Base-by-base conservation (phyloP, 2,797 vertebrate genomes). In the Cynodonichthys magdalenae region DNA sequence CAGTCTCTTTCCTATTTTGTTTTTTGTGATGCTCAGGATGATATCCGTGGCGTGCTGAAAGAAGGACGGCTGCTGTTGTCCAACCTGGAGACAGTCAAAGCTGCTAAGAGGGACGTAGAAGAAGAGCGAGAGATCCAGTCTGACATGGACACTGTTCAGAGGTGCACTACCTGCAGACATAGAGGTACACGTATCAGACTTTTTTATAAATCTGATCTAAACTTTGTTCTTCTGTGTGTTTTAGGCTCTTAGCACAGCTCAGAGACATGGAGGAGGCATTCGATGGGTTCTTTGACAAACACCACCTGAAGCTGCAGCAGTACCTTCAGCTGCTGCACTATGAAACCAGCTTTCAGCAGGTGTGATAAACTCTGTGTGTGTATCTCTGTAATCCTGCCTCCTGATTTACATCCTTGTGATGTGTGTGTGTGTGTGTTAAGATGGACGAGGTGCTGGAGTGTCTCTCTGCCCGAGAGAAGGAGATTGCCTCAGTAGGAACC, bases 231-330 rank as follows among this genome's bases (percentile, higher is more conserved):
- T 63, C 19, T 55, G 46, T 78, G 24, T 77, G 39, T 68, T 75
- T 50, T 14, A 99, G 97, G 80, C 94, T 99, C 31, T 91, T 99
- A 52, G 89, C 92, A 28, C 97, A 99, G 89, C 92, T 99, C 60
- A 92, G 82, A 45, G 97, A 99, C 85, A 98, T 98, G 97, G 97
- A 99, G 89, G 94, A 89, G 59, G 97, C 97, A 1, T 99, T 99
- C 62, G 97, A 99, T 58, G 97, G 95, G 59, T 99, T 99, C 92
- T 99, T 98, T 92, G 97, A 99, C 78, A 99, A 99, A 71, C 96
- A 99, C 53, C 96, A 98, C 77, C 90, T 96, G 63, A 99, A 99
- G 91, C 94, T 97, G 91, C 94, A 97, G 59, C 97, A 99, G 65
- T 98, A 96, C 77, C 91, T 96, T 54, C 95, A 98, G 28, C 92